Base-by-base conservation (phyloP, 2,888 invertebrate genomes). In the Ethmia dodecea region DNA sequence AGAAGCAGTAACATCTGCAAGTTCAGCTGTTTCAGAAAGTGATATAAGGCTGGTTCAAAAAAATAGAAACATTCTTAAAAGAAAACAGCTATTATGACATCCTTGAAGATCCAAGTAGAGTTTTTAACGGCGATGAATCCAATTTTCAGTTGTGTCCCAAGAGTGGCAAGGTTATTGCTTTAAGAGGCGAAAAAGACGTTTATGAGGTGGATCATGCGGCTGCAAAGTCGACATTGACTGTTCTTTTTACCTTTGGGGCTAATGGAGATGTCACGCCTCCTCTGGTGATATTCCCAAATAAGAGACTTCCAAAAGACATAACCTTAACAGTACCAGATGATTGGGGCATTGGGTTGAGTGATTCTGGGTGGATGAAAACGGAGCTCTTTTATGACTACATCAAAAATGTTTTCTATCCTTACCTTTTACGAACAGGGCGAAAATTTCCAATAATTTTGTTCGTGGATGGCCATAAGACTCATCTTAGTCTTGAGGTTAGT, bases 321-420 rank as follows among this genome's bases (percentile, higher is more conserved):
- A 20, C 20, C 3, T 6, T 9, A 2, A 9, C 8, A 6, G 3
- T 71, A 35, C 66, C 67, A n/a, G 38, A 49, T 36, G 47, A 57
- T 15, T 74, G 70, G 72, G 64, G 69, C 2, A 49, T 72, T 10
- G 72, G 68, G 0, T 35, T 51, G 5, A 61, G 59, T 18, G 67
- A 71, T 6, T 64, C 52, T 33, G 74, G 74, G 3, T 74, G 71
- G 72, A 77, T 74, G 73, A 70, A 60, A 13, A 31, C 57, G 0
- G 67, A 70, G 25, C 15, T 67, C 6, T 76, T 77, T 43, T 57
- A 52, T 37, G 65, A 72, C 32, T 77, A 72, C 35, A 60, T 71
- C 13, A 45, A 52, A 13, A 63, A 57, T 40, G 47, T 62, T 5
- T 43, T 64, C 10, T 38, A 63, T 47, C 60, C 60, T 4, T 43